Base-by-base conservation (phyloP, 2,113 vertebrate genomes). In the Phrynocephalus versicolor region DNA sequence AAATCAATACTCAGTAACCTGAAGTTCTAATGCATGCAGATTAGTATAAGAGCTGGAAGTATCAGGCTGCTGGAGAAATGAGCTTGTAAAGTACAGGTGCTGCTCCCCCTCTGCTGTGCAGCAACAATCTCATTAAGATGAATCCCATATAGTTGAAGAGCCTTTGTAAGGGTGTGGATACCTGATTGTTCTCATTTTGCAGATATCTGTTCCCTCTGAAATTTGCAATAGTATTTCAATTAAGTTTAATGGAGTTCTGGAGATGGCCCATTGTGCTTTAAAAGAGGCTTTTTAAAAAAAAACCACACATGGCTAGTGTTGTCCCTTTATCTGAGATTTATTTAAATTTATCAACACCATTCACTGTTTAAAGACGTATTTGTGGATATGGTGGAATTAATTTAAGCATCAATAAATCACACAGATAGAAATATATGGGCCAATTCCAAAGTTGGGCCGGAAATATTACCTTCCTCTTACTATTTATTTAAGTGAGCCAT, bases 401-500 rank as follows among this genome's bases (percentile, higher is more conserved):
- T 93, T 89, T 91, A 89, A 90, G 85, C 86, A 79, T 85, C 89
- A 64, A 81, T 86, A 88, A 88, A 89, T 93, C 88, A 89, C 73
- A 90, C 60, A 12, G 35, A 69, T 88, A 70, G 87, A 82, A 89
- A 89, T 89, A 92, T 91, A 93, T 86, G 89, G 9, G 67, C 79
- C 87, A 80, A 84, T 89, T 92, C 88, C 90, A 92, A 30, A 92
- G 85, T 41, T 85, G 86, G 45, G 81, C 64, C 33, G 76, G 19
- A 93, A 92, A 87, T 88, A 89, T 79, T 93, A 92, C 91, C 90
- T 85, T 92, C 91, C 89, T 27, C 82, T 81, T 89, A 93, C 91
- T 93, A 91, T 89, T 94, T 94, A 85, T 91, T 93, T 88, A 92
- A 91, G 88, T 93, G 85, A 86, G 70, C 93, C 86, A 30, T 92